Base-by-base conservation (phyloP, 2,888 invertebrate genomes). In the Sinohyriopsis cumingii region DNA sequence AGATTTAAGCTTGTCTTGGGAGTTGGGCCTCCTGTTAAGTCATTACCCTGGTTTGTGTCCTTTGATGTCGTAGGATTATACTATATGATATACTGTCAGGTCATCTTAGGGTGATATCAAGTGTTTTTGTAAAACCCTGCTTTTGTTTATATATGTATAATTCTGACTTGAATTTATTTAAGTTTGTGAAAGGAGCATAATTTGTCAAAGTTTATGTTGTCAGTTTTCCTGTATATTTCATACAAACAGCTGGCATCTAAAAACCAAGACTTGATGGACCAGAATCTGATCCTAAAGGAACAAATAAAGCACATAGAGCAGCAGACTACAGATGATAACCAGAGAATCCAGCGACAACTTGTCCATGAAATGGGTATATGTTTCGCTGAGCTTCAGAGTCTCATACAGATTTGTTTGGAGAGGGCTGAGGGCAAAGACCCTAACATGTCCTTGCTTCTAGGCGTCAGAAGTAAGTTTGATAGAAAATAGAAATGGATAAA, bases 261-360 rank as follows among this genome's bases (percentile, higher is more conserved):
- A 65, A 87, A 87, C 68, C 87, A 88, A 71, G 88, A 87, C 62
- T 73, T 87, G 64, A 77, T 86, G 80, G 86, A 87, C 65, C 83
- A 85, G 71, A 82, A 79, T 55, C 71, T 87, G 64, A 79, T 82
- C 9, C 68, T 84, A 65, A 77, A 80, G 63, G 87, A 88, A 60
- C 81, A 82, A 69, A 60, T 85, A 55, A 80, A 83, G 64, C 82
- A 84, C 55, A 68, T 81, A 53, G 86, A 87, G 71, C 75, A 76
- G 45, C 78, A 81, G 65, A 71, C 75, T 22, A 68, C 81, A 2
- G 86, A 84, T 45, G 85, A 86, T 59, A 80, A 72, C 22, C 73
- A 79, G 64, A 76, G 80, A 55, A 71, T 86, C 12, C 86, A 88
- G 81, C 76, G 81, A 45, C 76, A 81, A 15, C 83, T 88, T 65